Conservation (phyloP, 2,113 vertebrate genomes). For the Orycteropus afer region DNA sequence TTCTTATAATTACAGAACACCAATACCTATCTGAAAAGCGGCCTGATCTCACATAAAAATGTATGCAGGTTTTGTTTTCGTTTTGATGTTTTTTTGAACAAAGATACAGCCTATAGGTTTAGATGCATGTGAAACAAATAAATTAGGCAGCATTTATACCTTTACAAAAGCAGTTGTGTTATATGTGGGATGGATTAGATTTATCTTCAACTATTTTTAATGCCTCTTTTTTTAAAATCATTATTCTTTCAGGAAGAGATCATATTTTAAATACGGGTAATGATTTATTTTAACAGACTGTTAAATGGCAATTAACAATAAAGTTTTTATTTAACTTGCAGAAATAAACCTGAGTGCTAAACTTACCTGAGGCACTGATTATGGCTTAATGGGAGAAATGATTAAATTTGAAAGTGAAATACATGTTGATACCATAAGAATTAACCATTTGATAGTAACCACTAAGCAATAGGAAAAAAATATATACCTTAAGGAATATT, state of each 20-base stretch:
- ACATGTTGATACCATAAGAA: neutral
- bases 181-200: neutral
- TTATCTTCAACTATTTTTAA: constrained; percentile 49
- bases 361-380: constrained; percentile 59
- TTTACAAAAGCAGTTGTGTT: neutral
- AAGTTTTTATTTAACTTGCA: constrained; percentile 61
- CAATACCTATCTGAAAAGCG: neutral
- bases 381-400: neutral
- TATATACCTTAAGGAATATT: neutral
- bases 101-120: rapidly evolving
- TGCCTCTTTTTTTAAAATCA: neutral
- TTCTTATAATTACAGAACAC: neutral
- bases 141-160: neutral
- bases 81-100: neutral
- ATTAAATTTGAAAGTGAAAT: constrained; percentile 22
- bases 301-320: constrained; percentile 58
- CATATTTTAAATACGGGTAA: constrained; percentile 44
- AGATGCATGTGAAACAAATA: neutral
- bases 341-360: constrained; percentile 31
- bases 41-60: neutral
- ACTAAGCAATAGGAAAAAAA: neutral
- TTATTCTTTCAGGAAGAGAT: constrained; percentile 53
- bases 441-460: neutral
- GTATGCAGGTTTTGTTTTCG: neutral
- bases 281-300: constrained; percentile 51